These are phyloP conservation scores for Rhyzopertha dominica DNA, from an alignment of 1,140 invertebrate species.

Conservation along the genomic window DNA sequence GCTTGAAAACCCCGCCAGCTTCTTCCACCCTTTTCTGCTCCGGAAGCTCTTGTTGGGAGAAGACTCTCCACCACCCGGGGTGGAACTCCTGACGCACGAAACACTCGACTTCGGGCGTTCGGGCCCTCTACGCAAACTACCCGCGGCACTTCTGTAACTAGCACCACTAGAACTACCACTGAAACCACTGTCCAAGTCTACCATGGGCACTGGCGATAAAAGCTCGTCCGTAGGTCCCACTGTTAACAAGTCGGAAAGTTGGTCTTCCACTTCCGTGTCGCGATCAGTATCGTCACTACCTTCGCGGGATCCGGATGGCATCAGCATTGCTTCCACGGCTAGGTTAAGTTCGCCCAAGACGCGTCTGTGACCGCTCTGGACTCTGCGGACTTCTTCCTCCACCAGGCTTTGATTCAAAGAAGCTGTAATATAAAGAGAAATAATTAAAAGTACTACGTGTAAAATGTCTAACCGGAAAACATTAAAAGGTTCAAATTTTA, in stretches of 20 bases:
- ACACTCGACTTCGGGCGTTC: constrained; percentile 21
- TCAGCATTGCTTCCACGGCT: constrained; percentile 79
- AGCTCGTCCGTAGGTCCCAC: constrained; percentile 69
- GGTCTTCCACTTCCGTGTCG: constrained; percentile 51
- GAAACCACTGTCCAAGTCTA: constrained; percentile 73
- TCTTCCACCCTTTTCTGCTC: constrained; percentile 72
- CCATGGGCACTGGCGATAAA: constrained; percentile 58
- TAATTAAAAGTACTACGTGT: too few relatives aligned
- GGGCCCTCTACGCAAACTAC: constrained; percentile 49
- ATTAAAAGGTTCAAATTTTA: too few relatives aligned
- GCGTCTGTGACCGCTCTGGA: constrained; percentile 70
- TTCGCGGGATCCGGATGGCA: constrained; percentile 53
- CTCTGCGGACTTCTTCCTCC: constrained; percentile 74
- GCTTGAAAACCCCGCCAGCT: constrained; percentile 65
- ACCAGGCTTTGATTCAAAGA: constrained; percentile 62
- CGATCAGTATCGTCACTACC: constrained; percentile 46
- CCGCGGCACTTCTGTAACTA: constrained; percentile 60
- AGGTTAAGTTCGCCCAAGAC: constrained; percentile 81
- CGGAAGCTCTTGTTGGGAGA: constrained; percentile 51
- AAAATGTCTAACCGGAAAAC: too few relatives aligned
- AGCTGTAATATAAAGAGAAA: constrained; percentile 54
- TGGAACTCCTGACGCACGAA: constrained; percentile 13
- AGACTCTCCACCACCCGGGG: constrained; percentile 5
- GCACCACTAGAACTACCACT: constrained; percentile 73
- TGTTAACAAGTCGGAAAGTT: constrained; percentile 60